Evolutionary conservation across 2,113 vertebrate species (phyloP).

Genomic region (Burhinus oedicnemus): DNA sequence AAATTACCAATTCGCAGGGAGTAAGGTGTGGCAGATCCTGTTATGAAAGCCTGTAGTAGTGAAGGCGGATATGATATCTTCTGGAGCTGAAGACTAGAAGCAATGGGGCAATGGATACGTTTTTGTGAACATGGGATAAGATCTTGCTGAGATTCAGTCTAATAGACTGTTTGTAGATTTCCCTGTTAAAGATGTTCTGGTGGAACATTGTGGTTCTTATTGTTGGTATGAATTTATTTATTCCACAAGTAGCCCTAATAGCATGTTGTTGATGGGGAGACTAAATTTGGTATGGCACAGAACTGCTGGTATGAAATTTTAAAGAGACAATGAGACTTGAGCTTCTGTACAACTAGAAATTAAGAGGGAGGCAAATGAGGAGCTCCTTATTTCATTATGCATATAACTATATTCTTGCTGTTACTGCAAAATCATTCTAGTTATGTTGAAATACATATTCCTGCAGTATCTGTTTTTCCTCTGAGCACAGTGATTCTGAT

Average conservation of each 20-base stretch:
- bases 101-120: accelerated
- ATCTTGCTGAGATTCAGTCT: not conserved
- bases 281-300: not conserved
- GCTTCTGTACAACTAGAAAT: not conserved
- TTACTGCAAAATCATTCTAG: not conserved
- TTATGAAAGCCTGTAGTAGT: not conserved
- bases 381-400: not conserved
- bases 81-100: not conserved
- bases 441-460: not conserved
- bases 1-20: not conserved
- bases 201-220: not conserved
- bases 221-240: not conserved
- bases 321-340: not conserved
- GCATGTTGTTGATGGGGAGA: not conserved
- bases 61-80: not conserved
- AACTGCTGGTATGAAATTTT: not conserved
- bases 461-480: slow-evolving; percentile 4
- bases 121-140: not conserved
- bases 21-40: not conserved
- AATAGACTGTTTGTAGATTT: not conserved
- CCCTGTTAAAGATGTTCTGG: not conserved
- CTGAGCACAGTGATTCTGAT: not conserved
- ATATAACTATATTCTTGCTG: not conserved
- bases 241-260: not conserved
- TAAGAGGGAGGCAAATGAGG: not conserved